phyloP scores from a whole-genome alignment of 2,888 invertebrate genomes.

The Coremacera marginata region DNA sequence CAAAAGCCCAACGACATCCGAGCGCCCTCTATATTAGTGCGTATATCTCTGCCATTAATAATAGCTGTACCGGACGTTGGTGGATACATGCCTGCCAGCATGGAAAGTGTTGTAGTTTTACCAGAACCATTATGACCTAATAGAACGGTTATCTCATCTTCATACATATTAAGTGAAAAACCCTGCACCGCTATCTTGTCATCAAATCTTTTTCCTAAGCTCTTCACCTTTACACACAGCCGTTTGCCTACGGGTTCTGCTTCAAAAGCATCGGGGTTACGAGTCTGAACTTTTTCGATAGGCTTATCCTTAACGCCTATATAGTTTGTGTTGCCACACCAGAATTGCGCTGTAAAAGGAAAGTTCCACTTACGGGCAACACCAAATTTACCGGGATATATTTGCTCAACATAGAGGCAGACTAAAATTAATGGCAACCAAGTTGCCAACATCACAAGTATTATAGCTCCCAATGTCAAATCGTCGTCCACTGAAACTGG shows the following conservation, averaged over 20 bases:
- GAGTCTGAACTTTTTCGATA: conserved; percentile 43
- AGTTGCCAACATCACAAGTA: conserved; percentile 75
- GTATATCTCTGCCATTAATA: conserved; percentile 79
- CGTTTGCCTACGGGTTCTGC: conserved; percentile 67
- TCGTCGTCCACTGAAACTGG: conserved; percentile 77
- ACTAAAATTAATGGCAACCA: conserved; percentile 75
- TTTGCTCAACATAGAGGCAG: conserved; percentile 87
- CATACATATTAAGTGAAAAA: conserved; percentile 85
- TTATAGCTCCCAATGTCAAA: conserved; percentile 78
- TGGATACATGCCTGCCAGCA: conserved; percentile 85
- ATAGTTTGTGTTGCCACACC: conserved; percentile 66
- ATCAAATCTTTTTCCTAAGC: conserved; percentile 76
- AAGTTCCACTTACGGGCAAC: conserved; percentile 88
- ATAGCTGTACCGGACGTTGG: conserved; percentile 78
- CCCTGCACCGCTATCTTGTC: conserved; percentile 76
- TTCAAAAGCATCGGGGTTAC: conserved; percentile 57
- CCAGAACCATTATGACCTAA: conserved; percentile 88
- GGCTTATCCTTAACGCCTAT: conserved; percentile 56
- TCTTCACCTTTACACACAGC: conserved; percentile 72
- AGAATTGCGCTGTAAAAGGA: conserved; percentile 74
- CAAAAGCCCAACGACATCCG: conserved; percentile 82
- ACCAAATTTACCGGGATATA: conserved; percentile 88
- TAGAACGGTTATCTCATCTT: conserved; percentile 90
- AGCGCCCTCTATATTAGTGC: conserved; percentile 74
- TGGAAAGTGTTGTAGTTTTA: conserved; percentile 94